Conservation (phyloP, 2,888 invertebrate species). For the Pristionchus entomophagus region DNA sequence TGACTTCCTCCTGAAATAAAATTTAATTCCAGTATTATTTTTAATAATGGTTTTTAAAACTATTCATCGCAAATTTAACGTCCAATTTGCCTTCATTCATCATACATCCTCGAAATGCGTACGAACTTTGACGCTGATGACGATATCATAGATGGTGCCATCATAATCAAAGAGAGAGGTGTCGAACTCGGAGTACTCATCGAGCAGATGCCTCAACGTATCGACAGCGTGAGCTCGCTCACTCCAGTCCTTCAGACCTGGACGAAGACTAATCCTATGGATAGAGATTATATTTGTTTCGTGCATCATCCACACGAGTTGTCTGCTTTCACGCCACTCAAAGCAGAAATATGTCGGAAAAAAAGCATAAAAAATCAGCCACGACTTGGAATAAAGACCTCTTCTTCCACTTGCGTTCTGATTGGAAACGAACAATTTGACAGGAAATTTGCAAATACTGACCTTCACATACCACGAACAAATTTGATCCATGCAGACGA, state of each 20-base stretch:
- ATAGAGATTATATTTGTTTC: not conserved
- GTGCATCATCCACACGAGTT: no score
- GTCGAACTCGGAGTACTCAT: conserved; percentile 65
- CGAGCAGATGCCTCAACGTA: conserved; percentile 61
- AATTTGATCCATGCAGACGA: conserved; percentile 62
- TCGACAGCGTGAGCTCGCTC: conserved; percentile 64
- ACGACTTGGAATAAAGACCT: no score
- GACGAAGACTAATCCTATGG: not conserved
- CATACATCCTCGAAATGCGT: no score
- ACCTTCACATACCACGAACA: conserved; percentile 63
- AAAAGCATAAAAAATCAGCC: no score
- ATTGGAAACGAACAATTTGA: no score
- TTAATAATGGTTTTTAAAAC: no score
- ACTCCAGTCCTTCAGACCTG: conserved; percentile 61
- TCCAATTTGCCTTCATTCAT: no score
- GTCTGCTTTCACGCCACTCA: no score
- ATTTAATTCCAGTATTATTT: not conserved
- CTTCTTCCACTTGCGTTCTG: no score
- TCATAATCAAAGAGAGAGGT: conserved; percentile 72
- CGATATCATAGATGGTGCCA: conserved; percentile 73
- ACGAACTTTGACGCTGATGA: conserved; percentile 69
- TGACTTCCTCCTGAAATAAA: conserved; percentile 60
- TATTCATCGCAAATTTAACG: no score
- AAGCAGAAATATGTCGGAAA: no score
- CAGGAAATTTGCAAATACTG: not conserved